Conservation (phyloP, 2,113 vertebrate species). For the Aphelocoma coerulescens region DNA sequence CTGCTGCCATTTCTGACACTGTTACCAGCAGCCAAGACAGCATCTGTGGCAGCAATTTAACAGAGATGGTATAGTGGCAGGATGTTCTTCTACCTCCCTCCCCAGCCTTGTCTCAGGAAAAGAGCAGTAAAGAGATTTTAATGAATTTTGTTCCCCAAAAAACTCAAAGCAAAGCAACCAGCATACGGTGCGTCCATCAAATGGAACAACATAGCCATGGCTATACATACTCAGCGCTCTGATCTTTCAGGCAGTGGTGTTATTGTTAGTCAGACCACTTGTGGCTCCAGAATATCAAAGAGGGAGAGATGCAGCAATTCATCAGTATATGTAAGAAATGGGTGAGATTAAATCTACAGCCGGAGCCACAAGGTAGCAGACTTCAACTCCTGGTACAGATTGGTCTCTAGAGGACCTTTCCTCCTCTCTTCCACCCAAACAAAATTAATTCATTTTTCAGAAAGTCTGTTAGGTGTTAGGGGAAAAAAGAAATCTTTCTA, state of each 20-base stretch:
- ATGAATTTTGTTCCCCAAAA: background rate
- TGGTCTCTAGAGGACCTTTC: background rate
- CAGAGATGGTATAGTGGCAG: background rate
- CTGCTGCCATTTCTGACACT: constrained; percentile 19
- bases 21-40: constrained; percentile 24
- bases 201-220: background rate
- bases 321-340: background rate
- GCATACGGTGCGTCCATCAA: background rate
- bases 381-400: background rate
- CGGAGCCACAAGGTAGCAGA: background rate
- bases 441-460: background rate
- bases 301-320: background rate
- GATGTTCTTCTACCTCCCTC: background rate
- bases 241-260: background rate
- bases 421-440: background rate
- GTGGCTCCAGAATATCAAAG: background rate
- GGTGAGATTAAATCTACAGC: background rate
- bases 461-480: background rate
- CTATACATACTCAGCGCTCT: background rate
- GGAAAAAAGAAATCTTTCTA: background rate
- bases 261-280: background rate
- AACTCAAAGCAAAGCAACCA: background rate
- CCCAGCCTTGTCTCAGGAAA: background rate
- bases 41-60: background rate
- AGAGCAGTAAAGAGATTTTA: background rate